phyloP scores from a whole-genome alignment of 92 coral and sea anemone genomes.

The Palythoa caribaeorum region DNA sequence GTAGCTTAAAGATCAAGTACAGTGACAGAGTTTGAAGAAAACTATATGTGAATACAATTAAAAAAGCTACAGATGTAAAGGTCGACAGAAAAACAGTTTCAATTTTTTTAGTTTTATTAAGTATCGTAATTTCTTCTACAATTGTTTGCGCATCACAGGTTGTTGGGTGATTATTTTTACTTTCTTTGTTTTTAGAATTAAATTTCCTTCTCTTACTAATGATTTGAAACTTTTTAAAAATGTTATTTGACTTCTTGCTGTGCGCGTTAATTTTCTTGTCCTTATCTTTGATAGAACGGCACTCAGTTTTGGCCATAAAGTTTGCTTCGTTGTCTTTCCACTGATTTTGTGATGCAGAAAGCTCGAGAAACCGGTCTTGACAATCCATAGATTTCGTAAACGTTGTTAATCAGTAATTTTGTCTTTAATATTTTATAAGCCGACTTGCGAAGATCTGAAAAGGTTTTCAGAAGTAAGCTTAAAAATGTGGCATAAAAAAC shows the following conservation, averaged over 20 bases:
- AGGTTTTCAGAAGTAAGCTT: too few species aligned
- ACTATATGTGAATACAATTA: background rate
- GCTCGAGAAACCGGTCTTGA: background rate
- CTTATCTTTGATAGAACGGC: background rate
- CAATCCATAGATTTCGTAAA: background rate
- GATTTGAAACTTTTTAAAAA: background rate
- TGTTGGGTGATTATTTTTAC: too few species aligned
- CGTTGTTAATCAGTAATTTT: too few species aligned
- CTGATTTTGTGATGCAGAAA: background rate
- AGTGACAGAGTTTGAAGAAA: conserved; percentile 14
- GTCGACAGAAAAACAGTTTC: background rate
- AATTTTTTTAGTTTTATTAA: background rate
- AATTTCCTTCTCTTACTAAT: background rate
- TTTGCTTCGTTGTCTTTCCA: background rate
- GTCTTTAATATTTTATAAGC: too few species aligned
- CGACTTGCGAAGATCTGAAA: too few species aligned
- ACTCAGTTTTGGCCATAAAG: too few species aligned
- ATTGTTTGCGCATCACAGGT: too few species aligned
- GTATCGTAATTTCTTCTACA: background rate
- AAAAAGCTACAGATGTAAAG: background rate
- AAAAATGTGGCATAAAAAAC: too few species aligned
- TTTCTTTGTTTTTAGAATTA: background rate
- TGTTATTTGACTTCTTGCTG: too few species aligned
- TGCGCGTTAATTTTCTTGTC: background rate
- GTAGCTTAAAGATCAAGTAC: background rate